Percentiles rank a stretch among this genome's conserved stretches.
phyloP scores from a whole-genome alignment of 2,797 vertebrate genomes.

The Meda fulgida region DNA sequence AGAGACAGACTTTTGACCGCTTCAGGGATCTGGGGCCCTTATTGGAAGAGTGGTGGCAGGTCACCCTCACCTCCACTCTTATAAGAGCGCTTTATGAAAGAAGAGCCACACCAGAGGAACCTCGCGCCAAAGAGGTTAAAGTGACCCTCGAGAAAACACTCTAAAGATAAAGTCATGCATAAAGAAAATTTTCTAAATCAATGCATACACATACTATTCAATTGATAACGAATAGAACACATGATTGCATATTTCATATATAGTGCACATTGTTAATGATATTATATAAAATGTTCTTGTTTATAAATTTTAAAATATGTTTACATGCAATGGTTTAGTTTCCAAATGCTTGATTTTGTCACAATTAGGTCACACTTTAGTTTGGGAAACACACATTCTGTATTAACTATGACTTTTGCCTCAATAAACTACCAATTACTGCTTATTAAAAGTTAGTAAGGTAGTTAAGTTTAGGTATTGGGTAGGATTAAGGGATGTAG shows the following conservation, averaged over 20 bases:
- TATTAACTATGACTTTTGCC: too few relatives aligned
- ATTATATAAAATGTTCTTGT: neutral
- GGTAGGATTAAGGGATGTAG: too few relatives aligned
- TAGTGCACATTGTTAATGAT: neutral
- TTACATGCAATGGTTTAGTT: neutral
- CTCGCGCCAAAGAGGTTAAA: slow-evolving; percentile 12
- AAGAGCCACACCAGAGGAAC: slow-evolving; percentile 30
- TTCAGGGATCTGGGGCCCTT: slow-evolving; percentile 75
- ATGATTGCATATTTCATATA: neutral
- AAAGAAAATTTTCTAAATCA: too few relatives aligned
- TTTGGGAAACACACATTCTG: too few relatives aligned
- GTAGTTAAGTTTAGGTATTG: too few relatives aligned
- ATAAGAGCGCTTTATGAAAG: slow-evolving; percentile 72
- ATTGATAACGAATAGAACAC: neutral
- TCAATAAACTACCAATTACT: too few relatives aligned
- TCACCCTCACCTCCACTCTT: slow-evolving; percentile 72
- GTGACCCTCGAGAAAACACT: slow-evolving; percentile 16
- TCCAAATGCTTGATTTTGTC: neutral
- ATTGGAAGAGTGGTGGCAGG: slow-evolving; percentile 75
- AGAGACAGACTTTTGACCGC: slow-evolving; percentile 78
- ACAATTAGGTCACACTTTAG: too few relatives aligned
- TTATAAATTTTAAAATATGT: neutral
- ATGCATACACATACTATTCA: neutral
- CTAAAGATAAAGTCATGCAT: too few relatives aligned
- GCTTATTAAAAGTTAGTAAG: too few relatives aligned